Evolutionary conservation across 2,113 vertebrate genomes (phyloP).

Genomic region (Indicator indicator): DNA sequence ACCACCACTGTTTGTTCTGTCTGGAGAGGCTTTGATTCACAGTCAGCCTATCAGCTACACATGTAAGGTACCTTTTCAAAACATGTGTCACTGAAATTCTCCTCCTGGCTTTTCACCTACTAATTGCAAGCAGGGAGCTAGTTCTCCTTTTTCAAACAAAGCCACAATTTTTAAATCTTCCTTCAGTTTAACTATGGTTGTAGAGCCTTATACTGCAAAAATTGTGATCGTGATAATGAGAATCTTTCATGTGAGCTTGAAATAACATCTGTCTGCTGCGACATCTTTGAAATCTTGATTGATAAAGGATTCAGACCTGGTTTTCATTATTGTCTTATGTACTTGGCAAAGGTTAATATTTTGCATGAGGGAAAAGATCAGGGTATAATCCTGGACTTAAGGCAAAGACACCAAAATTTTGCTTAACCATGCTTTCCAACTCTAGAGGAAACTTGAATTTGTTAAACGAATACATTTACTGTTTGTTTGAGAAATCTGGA

Average conservation of each 20-base stretch:
- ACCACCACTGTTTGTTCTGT: background rate
- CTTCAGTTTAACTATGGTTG: background rate
- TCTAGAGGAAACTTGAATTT: background rate
- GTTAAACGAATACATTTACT: background rate
- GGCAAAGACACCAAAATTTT: constrained; percentile 8
- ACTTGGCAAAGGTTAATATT: constrained; percentile 68
- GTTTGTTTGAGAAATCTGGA: background rate
- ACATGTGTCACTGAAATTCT: constrained; percentile 17
- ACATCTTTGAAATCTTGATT: constrained; percentile 70
- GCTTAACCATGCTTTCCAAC: background rate
- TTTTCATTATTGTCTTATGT: constrained; percentile 69
- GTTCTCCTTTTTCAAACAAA: constrained; percentile 54
- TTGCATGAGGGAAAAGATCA: constrained; percentile 39
- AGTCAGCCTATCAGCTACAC: constrained; percentile 11
- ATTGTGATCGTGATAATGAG: constrained; percentile 44
- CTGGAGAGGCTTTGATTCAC: background rate
- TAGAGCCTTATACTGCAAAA: background rate
- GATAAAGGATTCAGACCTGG: constrained; percentile 65
- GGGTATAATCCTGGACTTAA: constrained; percentile 47
- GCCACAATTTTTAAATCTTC: constrained; percentile 4
- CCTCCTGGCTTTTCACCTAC: constrained; percentile 66
- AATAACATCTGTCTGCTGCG: constrained; percentile 56
- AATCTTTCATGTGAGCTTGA: constrained; percentile 60
- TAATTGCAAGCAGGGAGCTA: constrained; percentile 56
- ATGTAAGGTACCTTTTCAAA: constrained; percentile 31